Evolutionary conservation across 1,140 invertebrate species (phyloP).

Genomic region (Aphis craccivora): DNA sequence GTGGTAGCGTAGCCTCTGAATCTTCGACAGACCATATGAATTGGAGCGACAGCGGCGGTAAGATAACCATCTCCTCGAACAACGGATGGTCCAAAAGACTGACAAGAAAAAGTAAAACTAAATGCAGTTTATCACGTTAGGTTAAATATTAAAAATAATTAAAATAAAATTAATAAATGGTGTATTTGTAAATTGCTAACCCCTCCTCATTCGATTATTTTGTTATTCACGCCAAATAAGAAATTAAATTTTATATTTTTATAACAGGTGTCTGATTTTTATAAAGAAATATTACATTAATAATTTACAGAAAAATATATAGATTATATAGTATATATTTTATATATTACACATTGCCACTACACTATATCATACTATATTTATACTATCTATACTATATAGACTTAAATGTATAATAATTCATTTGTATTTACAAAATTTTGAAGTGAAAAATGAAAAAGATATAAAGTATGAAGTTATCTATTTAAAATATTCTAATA

Average conservation of each 20-base stretch:
- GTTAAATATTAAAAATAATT: too few species aligned
- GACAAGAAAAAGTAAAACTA: slow-evolving; percentile 33
- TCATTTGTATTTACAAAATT: too few species aligned
- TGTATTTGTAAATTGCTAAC: background rate
- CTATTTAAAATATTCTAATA: background rate
- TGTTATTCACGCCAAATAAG: background rate
- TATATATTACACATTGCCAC: too few species aligned
- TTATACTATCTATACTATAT: too few species aligned
- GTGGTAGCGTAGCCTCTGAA: background rate
- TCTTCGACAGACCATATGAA: slow-evolving; percentile 29
- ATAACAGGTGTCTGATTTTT: too few species aligned
- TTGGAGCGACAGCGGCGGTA: background rate
- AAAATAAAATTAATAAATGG: background rate
- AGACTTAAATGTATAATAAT: background rate
- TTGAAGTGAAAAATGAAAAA: background rate
- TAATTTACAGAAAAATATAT: background rate
- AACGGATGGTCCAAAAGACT: slow-evolving; percentile 18
- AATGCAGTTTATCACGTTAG: background rate
- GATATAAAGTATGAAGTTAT: background rate
- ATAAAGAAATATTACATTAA: background rate
- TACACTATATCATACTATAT: too few species aligned
- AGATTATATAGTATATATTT: background rate
- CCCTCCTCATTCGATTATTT: background rate
- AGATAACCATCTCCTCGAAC: background rate
- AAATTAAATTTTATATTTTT: background rate